Conservation (phyloP, 2,113 vertebrate genomes). For the Osmerus eperlanus region DNA sequence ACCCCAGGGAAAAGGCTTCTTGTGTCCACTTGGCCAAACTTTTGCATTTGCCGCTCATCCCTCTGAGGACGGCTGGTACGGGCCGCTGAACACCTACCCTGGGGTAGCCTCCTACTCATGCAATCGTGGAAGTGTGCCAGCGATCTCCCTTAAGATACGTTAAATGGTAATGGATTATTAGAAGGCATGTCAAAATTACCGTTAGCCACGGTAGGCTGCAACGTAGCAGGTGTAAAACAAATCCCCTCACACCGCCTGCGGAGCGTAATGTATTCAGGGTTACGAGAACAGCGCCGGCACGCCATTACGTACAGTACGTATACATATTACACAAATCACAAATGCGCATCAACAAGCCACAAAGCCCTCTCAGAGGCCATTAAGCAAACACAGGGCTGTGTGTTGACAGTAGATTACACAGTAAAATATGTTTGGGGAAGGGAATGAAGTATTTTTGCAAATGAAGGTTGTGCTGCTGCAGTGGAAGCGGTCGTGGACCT, state of each 20-base stretch:
- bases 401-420: not conserved
- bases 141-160: conserved; percentile 39
- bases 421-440: conserved; percentile 4
- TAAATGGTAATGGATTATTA: conserved; percentile 17
- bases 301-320: not conserved
- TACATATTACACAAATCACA: not conserved
- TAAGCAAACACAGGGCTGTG: conserved; percentile 38
- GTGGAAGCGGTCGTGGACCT: not conserved
- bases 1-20: not conserved
- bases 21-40: conserved; percentile 42
- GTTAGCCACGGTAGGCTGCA: conserved; percentile 13
- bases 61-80: conserved; percentile 32
- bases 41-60: conserved; percentile 35
- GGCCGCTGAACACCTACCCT: conserved; percentile 35
- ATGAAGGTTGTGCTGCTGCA: not conserved
- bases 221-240: conserved; percentile 6
- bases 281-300: not conserved
- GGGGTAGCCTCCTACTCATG: conserved; percentile 18
- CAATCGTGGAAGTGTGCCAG: conserved; percentile 41
- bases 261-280: too few relatives aligned
- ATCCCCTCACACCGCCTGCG: too few relatives aligned
- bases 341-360: conserved; percentile 14
- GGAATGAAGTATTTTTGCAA: not conserved
- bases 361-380: not conserved
- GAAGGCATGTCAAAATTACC: not conserved